Base-by-base conservation (phyloP, 2,888 invertebrate genomes). In the Drosophila parthenogenetica region DNA sequence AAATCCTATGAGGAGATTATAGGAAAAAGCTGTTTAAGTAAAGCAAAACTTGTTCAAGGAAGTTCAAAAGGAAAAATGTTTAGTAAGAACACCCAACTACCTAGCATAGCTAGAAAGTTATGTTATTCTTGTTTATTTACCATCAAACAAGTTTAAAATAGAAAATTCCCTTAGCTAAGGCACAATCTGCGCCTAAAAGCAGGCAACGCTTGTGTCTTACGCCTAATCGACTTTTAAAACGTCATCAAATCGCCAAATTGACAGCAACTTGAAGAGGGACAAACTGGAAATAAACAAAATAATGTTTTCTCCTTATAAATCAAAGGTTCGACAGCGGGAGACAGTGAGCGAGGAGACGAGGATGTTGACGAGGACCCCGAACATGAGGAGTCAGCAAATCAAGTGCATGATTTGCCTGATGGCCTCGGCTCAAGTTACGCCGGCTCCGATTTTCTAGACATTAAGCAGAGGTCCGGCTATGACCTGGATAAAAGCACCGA, bases 401-500 rank as follows among this genome's bases (percentile, higher is more conserved):
- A 39, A 7, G 4, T 61, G 8, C 74, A 49, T 14, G 64, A 81
- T 2, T 40, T 59, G 10, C 68, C 45, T 0, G 76, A 75, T 11
- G 75, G 60, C 0, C 16, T 32, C 0, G 60, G 57, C 0, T 79
- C 81, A 1, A 87, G 86, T 17, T 87, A 77, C 69, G 84, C 81
- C 0, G 89, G 89, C 14, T 87, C 82, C 8, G 88, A 87, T 54
- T 87, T 69, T 10, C 62, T 82, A 2, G 88, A 82, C 8, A 68
- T 82, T 2, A 87, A 79, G 10, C n/a, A 35, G 5, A 61, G 40
- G 29, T 32, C 60, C 0, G 50, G 49, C 2, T 19, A 19, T 0
- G 88, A 79, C 1, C 61, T 60, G 0, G 87, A 81, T 0, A 76
- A 64, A 40, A 89, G 84, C 54, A 88, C 90, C 10, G 91, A 91